Evolutionary conservation across 2,888 invertebrate species (phyloP).

Genomic region (Drosophila limbata): DNA sequence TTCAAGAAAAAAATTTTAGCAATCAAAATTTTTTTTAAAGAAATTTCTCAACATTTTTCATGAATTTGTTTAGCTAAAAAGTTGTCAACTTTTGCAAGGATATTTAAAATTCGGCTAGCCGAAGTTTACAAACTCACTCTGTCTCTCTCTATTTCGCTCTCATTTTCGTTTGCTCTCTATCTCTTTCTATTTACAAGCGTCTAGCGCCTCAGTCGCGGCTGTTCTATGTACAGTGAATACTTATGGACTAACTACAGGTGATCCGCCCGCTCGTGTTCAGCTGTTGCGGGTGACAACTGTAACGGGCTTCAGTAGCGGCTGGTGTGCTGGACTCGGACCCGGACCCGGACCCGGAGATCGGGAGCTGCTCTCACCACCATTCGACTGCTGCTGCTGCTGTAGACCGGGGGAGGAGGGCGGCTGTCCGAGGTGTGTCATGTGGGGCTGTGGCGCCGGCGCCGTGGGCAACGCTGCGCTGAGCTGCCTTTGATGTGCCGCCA

Average conservation of each 20-base stretch:
- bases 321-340: conserved; percentile 43
- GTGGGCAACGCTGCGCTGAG: conserved; percentile 73
- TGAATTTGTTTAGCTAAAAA: too few relatives aligned
- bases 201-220: conserved; percentile 77
- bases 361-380: conserved; percentile 36
- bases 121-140: conserved; percentile 20
- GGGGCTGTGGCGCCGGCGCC: conserved; percentile 78
- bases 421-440: conserved; percentile 79
- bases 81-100: conserved; percentile 53
- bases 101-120: conserved; percentile 45
- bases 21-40: too few relatives aligned
- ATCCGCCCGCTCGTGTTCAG: conserved; percentile 83
- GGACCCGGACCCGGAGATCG: conserved; percentile 53
- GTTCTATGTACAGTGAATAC: conserved; percentile 70
- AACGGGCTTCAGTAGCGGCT: conserved; percentile 86
- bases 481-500: conserved; percentile 85
- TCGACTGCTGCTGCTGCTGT: conserved; percentile 29
- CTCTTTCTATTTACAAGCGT: conserved; percentile 71
- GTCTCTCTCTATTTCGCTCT: not conserved
- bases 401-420: conserved; percentile 57
- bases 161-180: not conserved
- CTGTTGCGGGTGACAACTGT: conserved; percentile 87
- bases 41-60: too few relatives aligned
- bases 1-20: too few relatives aligned
- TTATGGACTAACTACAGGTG: conserved; percentile 50